Base-by-base conservation (phyloP, 2,797 vertebrate species). In the Allenopithecus nigroviridis region DNA sequence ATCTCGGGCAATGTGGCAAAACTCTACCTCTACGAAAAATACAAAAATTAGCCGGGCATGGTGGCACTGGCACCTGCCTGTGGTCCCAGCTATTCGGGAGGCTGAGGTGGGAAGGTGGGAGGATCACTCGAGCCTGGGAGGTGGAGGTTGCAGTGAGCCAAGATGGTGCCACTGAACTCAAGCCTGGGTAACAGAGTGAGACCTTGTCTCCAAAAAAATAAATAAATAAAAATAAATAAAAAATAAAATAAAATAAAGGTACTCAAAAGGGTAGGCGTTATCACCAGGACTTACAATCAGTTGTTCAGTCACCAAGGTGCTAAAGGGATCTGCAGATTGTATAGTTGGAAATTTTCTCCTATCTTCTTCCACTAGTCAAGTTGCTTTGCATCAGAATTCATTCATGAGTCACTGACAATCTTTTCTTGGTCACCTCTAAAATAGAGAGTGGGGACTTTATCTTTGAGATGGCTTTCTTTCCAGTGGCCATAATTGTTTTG, bases 201-300 rank as follows among this genome's bases (percentile, higher is more conserved):
- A n/a, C 16, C 33, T 0, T 68, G 7, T n/a, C 33, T 68, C 33
- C 33, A n/a, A 64, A 64, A 17, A 61, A 64, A 33, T 17, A 53
- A 53, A 53, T 53, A 53, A 50, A 50, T 50, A 50, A 50, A 50
- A 33, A 33, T 30, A 61, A 61, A 30, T 8, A 48, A 48, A 48
- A 21, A 50, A 50, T 50, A 50, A 19, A 53, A n/a, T 17, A 14
- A 16, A 64, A 33, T 33, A 12, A 59, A 59, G 5, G 33, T n/a
- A 68, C 30, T n/a, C 30, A 8, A 1, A n/a, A 22, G n/a, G 0
- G 26, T 5, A 8, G 33, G 1, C 26, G 8, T 68, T 24, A 36
- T 22, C 48, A 2, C 8, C 39, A 39, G 61, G 41, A 59, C 50
- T 36, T 21, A 9, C 0, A 30, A 28, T 86, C 24, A 14, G 7